Conservation (phyloP, 2,888 invertebrate species). For the Ophion obscuratus region DNA sequence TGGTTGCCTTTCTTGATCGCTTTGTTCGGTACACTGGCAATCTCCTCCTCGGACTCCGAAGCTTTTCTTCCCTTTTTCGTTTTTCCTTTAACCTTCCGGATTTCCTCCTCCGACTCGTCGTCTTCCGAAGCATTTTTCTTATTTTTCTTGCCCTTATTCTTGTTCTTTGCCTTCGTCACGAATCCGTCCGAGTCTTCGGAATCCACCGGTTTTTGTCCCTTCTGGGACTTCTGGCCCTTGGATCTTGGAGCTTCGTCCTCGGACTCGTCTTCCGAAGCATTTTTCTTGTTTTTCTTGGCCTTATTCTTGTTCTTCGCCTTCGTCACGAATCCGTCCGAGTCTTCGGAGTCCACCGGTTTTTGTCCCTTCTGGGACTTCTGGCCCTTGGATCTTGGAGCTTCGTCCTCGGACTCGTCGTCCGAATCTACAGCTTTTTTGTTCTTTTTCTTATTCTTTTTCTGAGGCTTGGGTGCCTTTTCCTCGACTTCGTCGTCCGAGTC, state of each 20-base stretch:
- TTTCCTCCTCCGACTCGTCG: conserved; percentile 71
- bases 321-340: conserved; percentile 66
- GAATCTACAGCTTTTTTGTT: conserved; percentile 74
- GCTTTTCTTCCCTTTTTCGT: conserved; percentile 81
- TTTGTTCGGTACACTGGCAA: conserved; percentile 62
- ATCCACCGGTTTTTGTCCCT: conserved; percentile 61
- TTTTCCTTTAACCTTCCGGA: conserved; percentile 75
- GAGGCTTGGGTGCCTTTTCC: conserved; percentile 84
- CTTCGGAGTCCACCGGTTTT: conserved; percentile 72
- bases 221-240: conserved; percentile 73
- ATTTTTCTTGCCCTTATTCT: conserved; percentile 67
- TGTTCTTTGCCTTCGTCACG: conserved; percentile 72
- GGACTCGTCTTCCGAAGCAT: conserved; percentile 70
- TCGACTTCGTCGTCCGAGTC: conserved; percentile 85
- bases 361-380: conserved; percentile 69
- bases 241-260: conserved; percentile 58
- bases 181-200: conserved; percentile 73
- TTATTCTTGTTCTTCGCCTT: conserved; percentile 75
- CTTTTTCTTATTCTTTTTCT: conserved; percentile 83
- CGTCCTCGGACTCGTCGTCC: conserved; percentile 70
- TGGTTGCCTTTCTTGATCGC: conserved; percentile 58
- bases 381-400: conserved; percentile 66
- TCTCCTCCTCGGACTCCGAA: conserved; percentile 81
- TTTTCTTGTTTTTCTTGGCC: conserved; percentile 63
- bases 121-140: conserved; percentile 61